A percentile compares a stretch with the other conserved stretches of the same genome.
Evolutionary conservation across 2,113 vertebrate genomes (phyloP).

Genomic region (Callorhinus ursinus): DNA sequence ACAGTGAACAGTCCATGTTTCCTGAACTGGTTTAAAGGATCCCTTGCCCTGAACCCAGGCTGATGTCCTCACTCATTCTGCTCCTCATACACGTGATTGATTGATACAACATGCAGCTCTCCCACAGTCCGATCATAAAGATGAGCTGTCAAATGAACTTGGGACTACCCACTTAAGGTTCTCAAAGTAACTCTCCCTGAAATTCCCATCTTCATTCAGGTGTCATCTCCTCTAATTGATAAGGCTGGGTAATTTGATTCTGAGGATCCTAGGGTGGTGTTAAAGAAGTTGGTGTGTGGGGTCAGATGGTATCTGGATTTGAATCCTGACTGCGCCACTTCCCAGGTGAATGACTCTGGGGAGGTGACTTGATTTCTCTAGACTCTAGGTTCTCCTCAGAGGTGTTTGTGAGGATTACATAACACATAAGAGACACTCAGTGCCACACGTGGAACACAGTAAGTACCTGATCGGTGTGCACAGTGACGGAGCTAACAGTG

Average conservation of each 20-base stretch:
- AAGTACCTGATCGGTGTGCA: not conserved
- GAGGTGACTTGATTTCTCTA: not conserved
- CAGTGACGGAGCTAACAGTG: not conserved
- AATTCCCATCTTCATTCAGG: not conserved
- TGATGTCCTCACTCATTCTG: not conserved
- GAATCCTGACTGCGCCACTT: not conserved
- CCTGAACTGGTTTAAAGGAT: not conserved
- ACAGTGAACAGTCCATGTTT: not conserved
- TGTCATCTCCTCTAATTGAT: not conserved
- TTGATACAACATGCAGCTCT: not conserved
- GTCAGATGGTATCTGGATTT: not conserved
- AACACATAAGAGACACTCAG: not conserved
- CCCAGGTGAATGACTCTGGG: not conserved
- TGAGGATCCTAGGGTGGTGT: not conserved
- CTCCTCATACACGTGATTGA: not conserved
- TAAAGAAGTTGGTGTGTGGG: not conserved
- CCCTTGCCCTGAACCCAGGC: not conserved
- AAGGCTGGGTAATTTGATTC: not conserved
- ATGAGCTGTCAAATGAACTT: not conserved
- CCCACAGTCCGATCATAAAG: not conserved
- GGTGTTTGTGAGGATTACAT: not conserved
- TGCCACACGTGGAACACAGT: accelerated
- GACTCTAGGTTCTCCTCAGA: not conserved
- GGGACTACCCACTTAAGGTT: not conserved
- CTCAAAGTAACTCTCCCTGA: not conserved